Base-by-base conservation (phyloP, 2,113 vertebrate species). In the Pangasianodon gigas region DNA sequence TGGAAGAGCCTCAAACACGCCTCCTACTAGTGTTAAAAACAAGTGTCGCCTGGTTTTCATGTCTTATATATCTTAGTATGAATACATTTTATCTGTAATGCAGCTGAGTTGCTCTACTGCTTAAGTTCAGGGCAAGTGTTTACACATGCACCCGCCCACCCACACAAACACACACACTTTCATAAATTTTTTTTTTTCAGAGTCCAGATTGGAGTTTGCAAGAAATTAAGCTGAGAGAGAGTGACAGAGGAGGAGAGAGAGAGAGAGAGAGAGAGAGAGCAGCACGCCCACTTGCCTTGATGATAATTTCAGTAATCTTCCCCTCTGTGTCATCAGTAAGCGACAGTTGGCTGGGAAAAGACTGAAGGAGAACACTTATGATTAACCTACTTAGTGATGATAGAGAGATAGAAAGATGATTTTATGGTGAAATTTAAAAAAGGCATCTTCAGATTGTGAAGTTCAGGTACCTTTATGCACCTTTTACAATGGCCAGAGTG, bases 271-370 rank as follows among this genome's bases (percentile, higher is more conserved):
- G 48, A 81, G 24, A 85, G n/a, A 69, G 14, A 86, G 24, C 21
- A 67, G 46, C 16, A 84, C 13, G 13, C 9, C 81, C 85, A 87
- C 95, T 89, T 94, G 97, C 97, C 88, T 97, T 97, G 89, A 98
- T 97, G 93, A 98, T 96, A 93, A 98, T 96, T 95, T 97, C 97
- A 0, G 95, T 94, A n/a, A 97, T 95, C 92, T 98, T 98, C 60
- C 94, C 93, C n/a, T 97, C 97, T 0, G 96, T 94, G 41, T 97
- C 96, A 26, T 97, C 97, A 7, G 95, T 58, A 86, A 97, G 97
- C 4, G 96, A 93, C 58, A 96, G 92, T 93, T 97, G 97, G 94
- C 90, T 97, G 93, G 97, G 96, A 92, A 97, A 97, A 4, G 93
- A 52, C 65, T 96, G 96, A 89, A 91, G 91, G 24, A 86, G 32